These are phyloP conservation scores for Distichodus sexfasciatus DNA, from an alignment of 2,797 vertebrate species.

Conservation along the genomic window DNA sequence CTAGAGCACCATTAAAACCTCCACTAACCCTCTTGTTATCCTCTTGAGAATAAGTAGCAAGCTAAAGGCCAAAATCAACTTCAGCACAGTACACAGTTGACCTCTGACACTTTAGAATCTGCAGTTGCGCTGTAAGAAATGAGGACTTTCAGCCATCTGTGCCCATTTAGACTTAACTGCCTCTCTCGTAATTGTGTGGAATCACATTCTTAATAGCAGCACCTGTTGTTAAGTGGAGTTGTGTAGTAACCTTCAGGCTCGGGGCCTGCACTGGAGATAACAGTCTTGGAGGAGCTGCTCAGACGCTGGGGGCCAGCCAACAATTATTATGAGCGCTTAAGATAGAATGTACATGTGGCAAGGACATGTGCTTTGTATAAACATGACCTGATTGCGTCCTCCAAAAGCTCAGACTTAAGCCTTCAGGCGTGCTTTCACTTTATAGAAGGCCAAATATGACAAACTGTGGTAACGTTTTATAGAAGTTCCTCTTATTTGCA, in stretches of 20 bases:
- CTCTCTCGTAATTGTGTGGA: background rate
- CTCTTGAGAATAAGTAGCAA: background rate
- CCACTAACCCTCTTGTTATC: background rate
- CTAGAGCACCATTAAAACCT: background rate
- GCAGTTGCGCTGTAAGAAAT: background rate
- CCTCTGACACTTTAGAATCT: background rate
- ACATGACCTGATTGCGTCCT: slow-evolving; percentile 21
- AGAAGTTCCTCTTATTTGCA: background rate
- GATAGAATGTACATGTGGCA: slow-evolving; percentile 43
- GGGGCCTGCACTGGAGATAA: background rate
- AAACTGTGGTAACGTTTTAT: background rate
- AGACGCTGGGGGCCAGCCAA: slow-evolving; percentile 3
- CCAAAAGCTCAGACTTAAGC: slow-evolving; percentile 24
- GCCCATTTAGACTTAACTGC: slow-evolving; percentile 1
- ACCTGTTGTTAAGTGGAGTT: slow-evolving; percentile 21
- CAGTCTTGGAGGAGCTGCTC: slow-evolving; percentile 19
- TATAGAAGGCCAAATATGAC: background rate
- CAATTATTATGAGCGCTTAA: background rate
- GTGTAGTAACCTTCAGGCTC: background rate
- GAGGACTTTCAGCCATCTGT: background rate
- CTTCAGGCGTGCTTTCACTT: background rate
- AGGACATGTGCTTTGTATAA: slow-evolving; percentile 32
- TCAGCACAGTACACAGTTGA: background rate
- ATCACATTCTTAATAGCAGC: slow-evolving; percentile 14
- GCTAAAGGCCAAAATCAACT: background rate